Base-by-base conservation (phyloP, 1,140 invertebrate species). In the Megalopta genalis region DNA sequence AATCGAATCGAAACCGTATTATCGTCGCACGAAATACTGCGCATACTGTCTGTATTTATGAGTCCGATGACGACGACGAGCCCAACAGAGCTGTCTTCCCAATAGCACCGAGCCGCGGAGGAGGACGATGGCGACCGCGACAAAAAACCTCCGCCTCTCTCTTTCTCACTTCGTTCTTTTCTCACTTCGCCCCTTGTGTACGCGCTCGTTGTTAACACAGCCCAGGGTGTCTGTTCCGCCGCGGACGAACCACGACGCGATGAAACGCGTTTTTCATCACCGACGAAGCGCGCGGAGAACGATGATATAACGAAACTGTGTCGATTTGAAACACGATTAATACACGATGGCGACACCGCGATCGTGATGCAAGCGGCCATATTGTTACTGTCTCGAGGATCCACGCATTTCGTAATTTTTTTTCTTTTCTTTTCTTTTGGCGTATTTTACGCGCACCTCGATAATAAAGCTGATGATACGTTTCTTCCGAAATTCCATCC, bases 11-110 rank as follows among this genome's bases (percentile, higher is more conserved):
- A 87, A 46, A 85, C 77, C 75, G 72, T 85, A 66, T 72, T 64
- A 77, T 73, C 71, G 66, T 81, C 83, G 77, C 83, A 86, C 79
- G 77, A 78, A 84, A 87, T 87, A 88, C 66, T 77, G 79, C 72
- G 78, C 85, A 89, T 87, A 87, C 75, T 90, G 82, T 90, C 85
- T 90, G 84, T 90, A 90, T 90, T 90, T 88, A 89, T 90, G 87
- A 80, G 83, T 57, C 68, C 21, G 79, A 85, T 83, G 80, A 88
- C 83, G 73, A 88, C 71, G 73, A 88, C 80, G 73, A 52, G 88
- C 86, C 82, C 78, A 86, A 88, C 80, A 85, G n/a, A n/a, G 82
- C 82, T 86, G 86, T 90, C 88, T 91, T 92, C 87, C 88, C 87
- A 81, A 79, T 73, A 86, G 87, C 81, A 87, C 84, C 81, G 49